Percentiles rank a stretch among this genome's conserved stretches.
Conservation (phyloP, 2,113 vertebrate species). For the Rhinolophus sinicus region DNA sequence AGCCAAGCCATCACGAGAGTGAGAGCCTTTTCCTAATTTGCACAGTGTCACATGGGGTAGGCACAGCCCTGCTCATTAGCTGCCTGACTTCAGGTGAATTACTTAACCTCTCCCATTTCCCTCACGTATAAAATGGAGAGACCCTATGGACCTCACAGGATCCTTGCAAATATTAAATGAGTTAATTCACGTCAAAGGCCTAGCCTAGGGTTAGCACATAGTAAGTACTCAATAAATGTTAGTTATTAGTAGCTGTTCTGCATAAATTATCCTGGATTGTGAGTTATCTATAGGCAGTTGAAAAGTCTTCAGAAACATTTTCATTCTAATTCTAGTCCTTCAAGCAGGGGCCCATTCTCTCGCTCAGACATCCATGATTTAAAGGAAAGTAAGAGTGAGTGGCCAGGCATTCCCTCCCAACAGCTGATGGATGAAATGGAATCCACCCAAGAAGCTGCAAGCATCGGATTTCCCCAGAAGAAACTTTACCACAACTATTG, state of each 20-base stretch:
- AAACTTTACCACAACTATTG: background rate
- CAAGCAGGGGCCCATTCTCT: background rate
- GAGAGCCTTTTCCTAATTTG: background rate
- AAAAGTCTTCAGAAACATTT: background rate
- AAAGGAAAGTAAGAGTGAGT: background rate
- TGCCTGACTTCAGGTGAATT: background rate
- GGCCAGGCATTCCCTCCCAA: background rate
- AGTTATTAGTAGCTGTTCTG: background rate
- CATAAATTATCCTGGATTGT: background rate
- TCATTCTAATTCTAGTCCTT: background rate
- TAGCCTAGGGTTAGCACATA: background rate
- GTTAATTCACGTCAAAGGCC: background rate
- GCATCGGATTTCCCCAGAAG: background rate
- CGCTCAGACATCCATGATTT: background rate
- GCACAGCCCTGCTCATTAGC: background rate
- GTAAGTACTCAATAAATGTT: background rate
- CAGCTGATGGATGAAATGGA: background rate
- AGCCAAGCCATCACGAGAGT: background rate
- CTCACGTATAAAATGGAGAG: background rate
- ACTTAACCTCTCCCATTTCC: background rate
- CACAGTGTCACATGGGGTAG: background rate
- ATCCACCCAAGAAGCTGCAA: background rate
- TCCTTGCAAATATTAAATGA: background rate
- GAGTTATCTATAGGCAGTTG: background rate
- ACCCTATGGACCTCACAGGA: background rate